phyloP scores from a whole-genome alignment of 2,888 invertebrate genomes.

The Diploptera punctata region DNA sequence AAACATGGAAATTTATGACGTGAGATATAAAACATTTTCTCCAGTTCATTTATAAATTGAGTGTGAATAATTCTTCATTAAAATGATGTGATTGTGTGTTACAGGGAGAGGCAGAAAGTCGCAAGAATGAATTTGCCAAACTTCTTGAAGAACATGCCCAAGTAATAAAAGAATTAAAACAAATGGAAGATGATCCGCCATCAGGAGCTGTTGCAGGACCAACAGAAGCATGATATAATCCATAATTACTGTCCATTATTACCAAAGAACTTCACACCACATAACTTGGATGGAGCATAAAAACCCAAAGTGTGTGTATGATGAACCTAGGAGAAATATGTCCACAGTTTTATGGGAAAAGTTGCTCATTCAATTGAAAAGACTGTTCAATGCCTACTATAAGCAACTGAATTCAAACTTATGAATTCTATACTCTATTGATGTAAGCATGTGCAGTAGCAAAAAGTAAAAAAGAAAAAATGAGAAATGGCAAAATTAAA shows the following conservation, averaged over 20 bases:
- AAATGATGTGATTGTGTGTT: too few relatives aligned
- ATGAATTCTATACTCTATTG: neutral
- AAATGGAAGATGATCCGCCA: slow-evolving; percentile 51
- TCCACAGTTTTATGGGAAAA: slow-evolving; percentile 6
- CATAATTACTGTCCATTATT: neutral
- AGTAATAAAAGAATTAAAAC: slow-evolving; percentile 54
- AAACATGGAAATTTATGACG: too few relatives aligned
- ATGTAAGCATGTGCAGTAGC: too few relatives aligned
- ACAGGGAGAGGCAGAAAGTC: slow-evolving; percentile 55
- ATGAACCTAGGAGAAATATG: neutral
- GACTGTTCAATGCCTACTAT: neutral
- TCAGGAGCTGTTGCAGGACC: slow-evolving; percentile 28
- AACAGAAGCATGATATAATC: slow-evolving; percentile 24
- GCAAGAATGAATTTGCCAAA: slow-evolving; percentile 55
- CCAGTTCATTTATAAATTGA: too few relatives aligned
- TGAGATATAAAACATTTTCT: too few relatives aligned
- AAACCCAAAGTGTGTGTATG: neutral
- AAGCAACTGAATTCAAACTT: neutral
- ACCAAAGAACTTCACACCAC: slow-evolving; percentile 13
- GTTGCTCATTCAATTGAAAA: slow-evolving; percentile 10
- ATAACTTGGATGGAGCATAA: neutral
- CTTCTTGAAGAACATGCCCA: slow-evolving; percentile 56
- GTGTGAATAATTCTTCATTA: too few relatives aligned
- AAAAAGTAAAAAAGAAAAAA: neutral
- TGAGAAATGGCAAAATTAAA: neutral